These are phyloP conservation scores for Microtus oregoni DNA, from an alignment of 2,113 vertebrate genomes.

Conservation along the genomic window DNA sequence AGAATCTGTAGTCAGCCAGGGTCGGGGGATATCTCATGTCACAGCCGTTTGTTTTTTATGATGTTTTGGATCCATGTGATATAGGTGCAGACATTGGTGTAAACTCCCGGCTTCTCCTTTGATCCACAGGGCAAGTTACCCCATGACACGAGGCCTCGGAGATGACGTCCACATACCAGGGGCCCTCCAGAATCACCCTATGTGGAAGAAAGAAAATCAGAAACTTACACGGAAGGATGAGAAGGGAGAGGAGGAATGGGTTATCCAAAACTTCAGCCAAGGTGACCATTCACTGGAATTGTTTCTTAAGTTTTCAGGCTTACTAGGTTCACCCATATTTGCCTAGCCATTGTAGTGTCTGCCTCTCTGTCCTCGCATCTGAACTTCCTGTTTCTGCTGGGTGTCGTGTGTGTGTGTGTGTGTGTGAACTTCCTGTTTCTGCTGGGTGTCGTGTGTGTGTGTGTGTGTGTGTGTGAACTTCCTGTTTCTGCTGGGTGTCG, in stretches of 20 bases:
- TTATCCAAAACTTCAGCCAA: background rate
- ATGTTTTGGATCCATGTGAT: slow-evolving; percentile 61
- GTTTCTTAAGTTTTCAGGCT: background rate
- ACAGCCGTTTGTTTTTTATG: slow-evolving; percentile 26
- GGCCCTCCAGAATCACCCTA: slow-evolving; percentile 79
- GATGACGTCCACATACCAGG: slow-evolving; percentile 67
- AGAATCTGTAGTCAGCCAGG: slow-evolving; percentile 4
- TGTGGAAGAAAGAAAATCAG: slow-evolving; percentile 27
- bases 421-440: too few relatives aligned
- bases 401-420: background rate
- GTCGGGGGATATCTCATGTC: background rate
- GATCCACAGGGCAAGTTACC: slow-evolving; percentile 76
- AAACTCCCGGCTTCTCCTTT: slow-evolving; percentile 74
- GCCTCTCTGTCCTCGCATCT: background rate
- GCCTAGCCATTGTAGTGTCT: background rate
- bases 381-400: background rate
- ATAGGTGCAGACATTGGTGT: slow-evolving; percentile 71
- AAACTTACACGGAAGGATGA: background rate
- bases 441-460: too few relatives aligned
- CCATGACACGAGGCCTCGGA: slow-evolving; percentile 76
- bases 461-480: background rate
- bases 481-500: too few relatives aligned
- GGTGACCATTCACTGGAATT: too few relatives aligned
- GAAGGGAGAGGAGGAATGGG: background rate
- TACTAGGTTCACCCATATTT: background rate